Evolutionary conservation across 2,113 vertebrate genomes (phyloP), one percentile per base, ranked within the genome.

Genomic region (Xenotilapia flavipinnis): DNA sequence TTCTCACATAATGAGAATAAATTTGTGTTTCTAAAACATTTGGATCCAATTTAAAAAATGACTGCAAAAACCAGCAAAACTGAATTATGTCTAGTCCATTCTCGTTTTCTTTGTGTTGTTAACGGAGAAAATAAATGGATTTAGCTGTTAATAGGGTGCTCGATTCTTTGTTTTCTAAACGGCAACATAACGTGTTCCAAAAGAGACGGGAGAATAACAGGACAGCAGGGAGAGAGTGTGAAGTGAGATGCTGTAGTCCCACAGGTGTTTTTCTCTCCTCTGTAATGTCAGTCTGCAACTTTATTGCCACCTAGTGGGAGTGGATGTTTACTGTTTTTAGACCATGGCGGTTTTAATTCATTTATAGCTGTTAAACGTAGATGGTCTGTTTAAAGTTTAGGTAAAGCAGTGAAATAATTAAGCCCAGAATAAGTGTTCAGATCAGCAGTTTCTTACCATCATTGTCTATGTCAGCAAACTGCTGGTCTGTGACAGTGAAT

Each of bases 221-320:
- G 79, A 89, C 60, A 84, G 58, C 79, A 88, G 70, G 82, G 75
- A 82, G 79, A 85, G 62, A 87, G 86, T 40, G 51, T 54, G 79
- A 91, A 87, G 82, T 91, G 73, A 87, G 81, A 89, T 86, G 79
- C 55, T 88, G 62, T 84, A 68, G 91, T 92, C 86, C 62, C 58
- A 77, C 92, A 88, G 89, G 93, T 93, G 93, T 93, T 86, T 86
- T 26, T 85, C 49, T 82, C 19, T 47, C 23, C 83, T 87, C 79
- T 13, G 6, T 73, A 36, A 53, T 47, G 81, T 80, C 90, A 93
- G 81, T 90, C 89, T 95, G 91, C 93, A 93, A 82, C 93, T 92
- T 87, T 73, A 93, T 89, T 95, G 94, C 96, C 95, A 94, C 93
- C 96, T 96, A 95, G 94, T 96, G 96, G 94, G 55, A 79, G 42